Evolutionary conservation across 2,888 invertebrate genomes (phyloP).

Genomic region (Lasioglossum morio): DNA sequence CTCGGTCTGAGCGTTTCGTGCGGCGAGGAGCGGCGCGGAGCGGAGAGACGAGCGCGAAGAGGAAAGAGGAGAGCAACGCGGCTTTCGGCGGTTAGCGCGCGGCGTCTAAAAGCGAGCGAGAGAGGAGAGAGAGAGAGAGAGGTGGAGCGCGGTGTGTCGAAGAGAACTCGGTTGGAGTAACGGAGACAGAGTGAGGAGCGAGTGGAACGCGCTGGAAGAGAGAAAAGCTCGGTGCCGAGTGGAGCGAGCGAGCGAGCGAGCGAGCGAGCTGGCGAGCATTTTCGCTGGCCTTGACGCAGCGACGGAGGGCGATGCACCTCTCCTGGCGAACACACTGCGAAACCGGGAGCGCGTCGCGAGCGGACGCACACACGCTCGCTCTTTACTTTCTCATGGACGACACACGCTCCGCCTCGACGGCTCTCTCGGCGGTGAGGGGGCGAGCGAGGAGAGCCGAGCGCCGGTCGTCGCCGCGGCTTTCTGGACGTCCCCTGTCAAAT

Average conservation of each 20-base stretch:
- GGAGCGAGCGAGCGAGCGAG: slow-evolving; percentile 53
- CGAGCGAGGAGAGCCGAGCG: neutral
- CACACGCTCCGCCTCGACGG: slow-evolving; percentile 35
- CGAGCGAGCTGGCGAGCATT: slow-evolving; percentile 79
- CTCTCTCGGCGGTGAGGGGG: neutral
- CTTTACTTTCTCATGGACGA: slow-evolving; percentile 52
- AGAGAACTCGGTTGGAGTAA: slow-evolving; percentile 23
- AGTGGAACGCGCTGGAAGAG: slow-evolving; percentile 48
- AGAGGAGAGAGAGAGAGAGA: slow-evolving; percentile 36
- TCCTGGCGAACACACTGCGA: slow-evolving; percentile 82
- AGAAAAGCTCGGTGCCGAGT: slow-evolving; percentile 49
- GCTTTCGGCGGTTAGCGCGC: slow-evolving; percentile 56
- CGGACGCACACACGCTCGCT: slow-evolving; percentile 60
- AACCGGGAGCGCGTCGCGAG: slow-evolving; percentile 79
- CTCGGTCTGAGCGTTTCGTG: slow-evolving; percentile 19
- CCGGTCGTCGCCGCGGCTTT: neutral
- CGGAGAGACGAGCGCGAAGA: neutral
- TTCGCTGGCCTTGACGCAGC: slow-evolving; percentile 85
- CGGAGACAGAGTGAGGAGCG: slow-evolving; percentile 38
- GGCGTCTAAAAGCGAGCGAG: slow-evolving; percentile 28
- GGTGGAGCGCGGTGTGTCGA: slow-evolving; percentile 25
- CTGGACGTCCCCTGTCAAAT: slow-evolving; percentile 8
- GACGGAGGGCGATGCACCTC: slow-evolving; percentile 84
- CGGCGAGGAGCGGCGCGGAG: slow-evolving; percentile 37
- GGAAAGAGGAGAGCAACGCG: slow-evolving; percentile 9